These are phyloP conservation scores for Clarias magur DNA, from an alignment of 2,113 vertebrate species.

Conservation along the genomic window DNA sequence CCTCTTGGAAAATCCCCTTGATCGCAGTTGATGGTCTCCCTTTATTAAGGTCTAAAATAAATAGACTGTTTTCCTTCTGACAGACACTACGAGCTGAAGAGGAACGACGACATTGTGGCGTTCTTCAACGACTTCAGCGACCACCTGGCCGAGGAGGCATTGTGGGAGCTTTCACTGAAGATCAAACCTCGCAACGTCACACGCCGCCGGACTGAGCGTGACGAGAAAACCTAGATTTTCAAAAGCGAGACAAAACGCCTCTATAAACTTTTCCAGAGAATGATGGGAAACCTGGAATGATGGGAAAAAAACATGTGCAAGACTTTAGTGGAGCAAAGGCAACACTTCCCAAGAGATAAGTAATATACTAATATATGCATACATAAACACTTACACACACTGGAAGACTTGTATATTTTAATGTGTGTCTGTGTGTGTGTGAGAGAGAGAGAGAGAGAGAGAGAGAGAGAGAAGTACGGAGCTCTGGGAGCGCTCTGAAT, in stretches of 20 bases:
- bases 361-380: conserved; percentile 13
- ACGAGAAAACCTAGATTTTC: conserved; percentile 88
- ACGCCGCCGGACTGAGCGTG: conserved; percentile 88
- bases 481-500: background rate
- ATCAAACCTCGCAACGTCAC: conserved; percentile 95
- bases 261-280: conserved; percentile 16
- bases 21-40: too few species aligned
- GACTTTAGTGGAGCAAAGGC: conserved; percentile 15
- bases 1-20: too few species aligned
- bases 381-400: conserved; percentile 7
- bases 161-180: conserved; percentile 97
- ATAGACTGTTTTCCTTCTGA: background rate
- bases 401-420: conserved; percentile 2
- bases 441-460: background rate
- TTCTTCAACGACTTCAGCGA: conserved; percentile 99
- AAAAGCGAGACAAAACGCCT: background rate
- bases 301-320: background rate
- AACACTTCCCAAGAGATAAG: conserved; percentile 30
- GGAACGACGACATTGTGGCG: conserved; percentile 91
- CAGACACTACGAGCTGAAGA: conserved; percentile 95
- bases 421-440: conserved; percentile 8
- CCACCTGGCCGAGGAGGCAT: conserved; percentile 94
- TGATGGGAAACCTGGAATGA: background rate
- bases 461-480: background rate
- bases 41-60: background rate